These are phyloP conservation scores for Carassius gibelio DNA, from an alignment of 2,113 vertebrate species.

Conservation along the genomic window DNA sequence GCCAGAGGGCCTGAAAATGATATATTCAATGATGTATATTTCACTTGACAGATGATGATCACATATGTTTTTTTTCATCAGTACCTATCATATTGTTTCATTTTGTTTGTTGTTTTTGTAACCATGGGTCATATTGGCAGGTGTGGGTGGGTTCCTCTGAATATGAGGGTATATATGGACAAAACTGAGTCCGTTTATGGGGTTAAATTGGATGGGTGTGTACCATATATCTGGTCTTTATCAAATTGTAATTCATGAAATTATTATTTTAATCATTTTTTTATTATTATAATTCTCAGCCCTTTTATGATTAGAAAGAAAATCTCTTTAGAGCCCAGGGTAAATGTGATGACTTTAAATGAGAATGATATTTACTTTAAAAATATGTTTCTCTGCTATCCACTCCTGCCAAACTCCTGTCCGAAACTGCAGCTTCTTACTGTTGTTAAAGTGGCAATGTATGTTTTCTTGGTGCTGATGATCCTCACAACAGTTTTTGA, in stretches of 20 bases:
- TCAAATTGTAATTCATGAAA: not conserved
- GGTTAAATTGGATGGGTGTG: not conserved
- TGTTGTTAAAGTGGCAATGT: slow-evolving; percentile 43
- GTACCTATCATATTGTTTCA: too few relatives aligned
- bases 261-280: not conserved
- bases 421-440: rapidly evolving
- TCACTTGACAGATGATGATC: too few relatives aligned
- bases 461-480: slow-evolving; percentile 54
- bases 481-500: slow-evolving; percentile 65
- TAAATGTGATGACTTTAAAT: not conserved
- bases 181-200: not conserved
- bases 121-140: not conserved
- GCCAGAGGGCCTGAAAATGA: too few relatives aligned
- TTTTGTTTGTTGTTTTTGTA: not conserved
- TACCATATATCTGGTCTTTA: not conserved
- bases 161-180: not conserved
- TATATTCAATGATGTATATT: too few relatives aligned
- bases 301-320: too few relatives aligned
- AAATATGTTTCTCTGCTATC: slow-evolving; percentile 26
- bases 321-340: not conserved
- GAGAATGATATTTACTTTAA: too few relatives aligned
- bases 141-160: too few relatives aligned
- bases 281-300: too few relatives aligned
- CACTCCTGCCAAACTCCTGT: not conserved
- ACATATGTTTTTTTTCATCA: not conserved